Evolutionary conservation across 2,113 vertebrate species (phyloP), one percentile per base, ranked within the genome.

Genomic region (Daboia siamensis): DNA sequence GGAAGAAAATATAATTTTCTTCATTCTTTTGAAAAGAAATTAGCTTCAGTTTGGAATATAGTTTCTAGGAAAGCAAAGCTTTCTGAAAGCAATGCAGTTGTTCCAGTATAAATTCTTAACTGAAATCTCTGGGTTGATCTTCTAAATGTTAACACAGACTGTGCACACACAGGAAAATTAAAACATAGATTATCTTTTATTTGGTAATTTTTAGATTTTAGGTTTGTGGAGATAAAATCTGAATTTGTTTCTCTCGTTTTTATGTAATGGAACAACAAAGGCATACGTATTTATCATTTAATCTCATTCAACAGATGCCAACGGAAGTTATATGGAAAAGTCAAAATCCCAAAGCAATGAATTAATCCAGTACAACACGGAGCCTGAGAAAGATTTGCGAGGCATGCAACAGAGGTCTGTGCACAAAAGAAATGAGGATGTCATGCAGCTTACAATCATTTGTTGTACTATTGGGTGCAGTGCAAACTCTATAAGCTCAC

Each of bases 401-500:
- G 52, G 0, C 48, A 0, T 0, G 85, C 51, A 74, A 86, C 54
- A 21, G 91, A 39, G 0, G 0, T 1, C 92, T 1, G 4, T 3
- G 26, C 90, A 85, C 0, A 92, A 21, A 90, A 96, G 94, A 69
- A 94, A 92, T 0, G 95, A 93, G 0, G 94, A 69, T 17, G 91
- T 93, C 74, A 23, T 20, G 2, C 57, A 96, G 48, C 94, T 98
- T 0, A 13, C 92, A 29, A 93, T 92, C 3, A 39, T 94, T 92
- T 97, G 98, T 96, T 98, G 97, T 87, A 93, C 3, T 0, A 6
- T 89, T 0, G 98, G 97, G 96, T 98, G 97, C 90, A 97, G 93
- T 1, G 92, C 96, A 95, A 86, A 54, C 0, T 95, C 97, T 6
- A 88, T 98, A 93, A 96, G 95, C 0, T 57, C 95, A 0, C 94